Evolutionary conservation across 2,888 invertebrate species (phyloP), one percentile per base, ranked within the genome.

Genomic region (Drosophila prolongata): DNA sequence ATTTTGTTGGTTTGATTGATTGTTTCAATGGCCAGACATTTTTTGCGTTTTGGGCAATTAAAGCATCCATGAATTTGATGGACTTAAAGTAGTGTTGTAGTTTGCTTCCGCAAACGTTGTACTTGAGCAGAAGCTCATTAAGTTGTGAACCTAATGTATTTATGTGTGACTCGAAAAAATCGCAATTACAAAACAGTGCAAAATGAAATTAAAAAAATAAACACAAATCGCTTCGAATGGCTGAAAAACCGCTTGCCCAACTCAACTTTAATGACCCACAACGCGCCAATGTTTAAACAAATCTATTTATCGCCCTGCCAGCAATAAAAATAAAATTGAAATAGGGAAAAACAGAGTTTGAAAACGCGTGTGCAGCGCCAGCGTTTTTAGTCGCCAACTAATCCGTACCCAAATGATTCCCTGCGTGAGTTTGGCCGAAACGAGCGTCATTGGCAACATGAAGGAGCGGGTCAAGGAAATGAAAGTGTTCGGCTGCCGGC

Each of bases 401-500:
- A 49, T 35, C 42, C 46, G 35, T 44, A 59, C 60, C 76, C 88
- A 87, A 91, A 92, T 92, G 92, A 92, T 92, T 90, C 92, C 92
- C 90, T 92, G 92, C 86, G 92, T 92, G 74, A 92, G 92, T 87
- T 89, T 92, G 76, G 91, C 92, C 78, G 93, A 93, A 87, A 93
- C 93, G 90, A 93, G 92, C 91, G 92, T 92, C 80, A 91, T 93
- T 90, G 92, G 92, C 89, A 93, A 92, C 88, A 93, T 93, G 93
- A 93, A 93, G 91, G 93, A 93, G 86, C 92, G 93, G 78, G 92
- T 93, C 77, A 93, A 92, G 90, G 93, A 93, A 90, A 93, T 93
- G 93, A 93, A 93, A 89, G 92, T 93, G 61, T 93, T 93, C 79
- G 93, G 93, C 78, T 93, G 93, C 80, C 92, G 93, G 78, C 92